Conservation (phyloP, 2,113 vertebrate species). For the Poicephalus meyeri region DNA sequence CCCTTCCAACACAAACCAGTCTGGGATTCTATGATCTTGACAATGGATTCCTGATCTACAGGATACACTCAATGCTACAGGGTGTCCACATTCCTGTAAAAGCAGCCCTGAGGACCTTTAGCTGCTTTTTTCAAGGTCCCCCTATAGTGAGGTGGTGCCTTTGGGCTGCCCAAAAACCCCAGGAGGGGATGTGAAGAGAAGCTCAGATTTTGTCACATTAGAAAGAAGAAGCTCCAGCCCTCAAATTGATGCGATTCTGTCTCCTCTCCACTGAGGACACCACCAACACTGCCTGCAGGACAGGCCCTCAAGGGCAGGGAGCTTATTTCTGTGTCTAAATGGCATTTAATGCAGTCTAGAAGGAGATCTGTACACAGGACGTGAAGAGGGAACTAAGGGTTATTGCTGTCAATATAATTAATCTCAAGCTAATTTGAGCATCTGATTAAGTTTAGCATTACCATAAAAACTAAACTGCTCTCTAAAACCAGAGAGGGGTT, state of each 20-base stretch:
- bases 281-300: not conserved
- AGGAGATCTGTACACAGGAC: not conserved
- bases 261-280: accelerated
- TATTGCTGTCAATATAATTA: slow-evolving; percentile 48
- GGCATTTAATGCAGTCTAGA: not conserved
- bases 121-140: not conserved
- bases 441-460: slow-evolving; percentile 61
- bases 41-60: not conserved
- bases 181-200: accelerated
- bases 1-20: not conserved
- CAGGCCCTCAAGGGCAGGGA: accelerated
- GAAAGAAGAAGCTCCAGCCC: not conserved
- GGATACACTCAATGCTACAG: not conserved
- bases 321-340: not conserved
- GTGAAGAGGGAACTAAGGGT: not conserved
- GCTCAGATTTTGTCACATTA: not conserved
- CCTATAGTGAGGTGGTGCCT: not conserved
- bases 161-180: not conserved
- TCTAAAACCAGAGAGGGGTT: slow-evolving; percentile 34
- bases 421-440: slow-evolving; percentile 62
- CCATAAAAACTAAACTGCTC: slow-evolving; percentile 41
- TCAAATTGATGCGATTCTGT: not conserved
- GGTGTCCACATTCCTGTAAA: not conserved
- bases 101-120: not conserved
- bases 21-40: not conserved